Percentiles rank a stretch among this genome's conserved stretches.
Conservation (phyloP, 1,140 invertebrate genomes). For the Ips typographus region DNA sequence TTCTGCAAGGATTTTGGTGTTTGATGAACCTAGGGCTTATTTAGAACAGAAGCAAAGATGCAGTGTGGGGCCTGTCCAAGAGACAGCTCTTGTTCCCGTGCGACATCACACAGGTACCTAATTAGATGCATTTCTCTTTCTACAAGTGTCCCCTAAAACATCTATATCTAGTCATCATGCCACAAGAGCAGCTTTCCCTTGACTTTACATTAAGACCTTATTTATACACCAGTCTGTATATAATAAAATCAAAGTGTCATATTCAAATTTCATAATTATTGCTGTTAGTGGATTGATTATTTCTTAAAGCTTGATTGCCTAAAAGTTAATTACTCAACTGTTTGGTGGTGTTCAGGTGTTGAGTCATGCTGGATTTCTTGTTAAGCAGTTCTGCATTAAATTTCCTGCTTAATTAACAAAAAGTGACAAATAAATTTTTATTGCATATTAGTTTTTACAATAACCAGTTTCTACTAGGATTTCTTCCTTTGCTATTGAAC, state of each 20-base stretch:
- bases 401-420: no score
- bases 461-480: no score
- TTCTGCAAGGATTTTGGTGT: conserved; percentile 58
- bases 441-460: no score
- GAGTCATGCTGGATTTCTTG: conserved; percentile 8
- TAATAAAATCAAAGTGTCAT: no score
- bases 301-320: neutral
- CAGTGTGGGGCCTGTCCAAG: conserved; percentile 28
- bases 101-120: conserved; percentile 30
- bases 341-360: neutral
- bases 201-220: neutral
- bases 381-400: no score
- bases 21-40: conserved; percentile 50
- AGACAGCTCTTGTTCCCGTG: conserved; percentile 23
- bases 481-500: no score
- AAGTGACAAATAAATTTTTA: no score
- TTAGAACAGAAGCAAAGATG: conserved; percentile 40
- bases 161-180: no score
- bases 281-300: neutral
- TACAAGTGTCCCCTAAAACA: no score
- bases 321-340: neutral
- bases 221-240: no score
- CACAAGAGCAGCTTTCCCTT: neutral
- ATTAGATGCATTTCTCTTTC: neutral
- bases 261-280: no score